These are phyloP conservation scores for Neolamprologus fasciatus DNA, from an alignment of 2,113 vertebrate genomes.

Conservation along the genomic window DNA sequence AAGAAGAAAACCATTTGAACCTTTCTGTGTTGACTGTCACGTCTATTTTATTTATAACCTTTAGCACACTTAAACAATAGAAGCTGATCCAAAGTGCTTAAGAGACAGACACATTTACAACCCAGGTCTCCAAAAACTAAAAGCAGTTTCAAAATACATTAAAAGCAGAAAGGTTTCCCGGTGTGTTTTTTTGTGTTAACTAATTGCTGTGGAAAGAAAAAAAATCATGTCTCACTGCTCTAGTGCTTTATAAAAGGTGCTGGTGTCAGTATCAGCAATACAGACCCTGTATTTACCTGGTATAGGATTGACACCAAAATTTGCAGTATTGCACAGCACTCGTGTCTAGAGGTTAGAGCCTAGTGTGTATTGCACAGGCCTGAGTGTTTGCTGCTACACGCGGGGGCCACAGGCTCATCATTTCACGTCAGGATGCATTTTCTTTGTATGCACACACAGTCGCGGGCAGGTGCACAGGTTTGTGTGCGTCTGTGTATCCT, in stretches of 20 bases:
- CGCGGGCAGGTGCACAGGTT: background rate
- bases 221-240: background rate
- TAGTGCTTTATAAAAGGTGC: background rate
- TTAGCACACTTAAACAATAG: background rate
- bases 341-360: background rate
- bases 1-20: background rate
- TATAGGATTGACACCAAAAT: background rate
- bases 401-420: background rate
- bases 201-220: background rate
- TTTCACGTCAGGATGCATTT: background rate
- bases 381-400: background rate
- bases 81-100: background rate
- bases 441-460: background rate
- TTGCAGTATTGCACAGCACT: background rate
- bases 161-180: background rate
- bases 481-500: background rate
- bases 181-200: background rate
- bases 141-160: background rate
- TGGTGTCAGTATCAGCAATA: background rate
- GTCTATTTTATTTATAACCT: background rate
- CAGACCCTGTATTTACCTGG: background rate
- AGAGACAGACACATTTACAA: background rate
- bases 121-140: background rate
- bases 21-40: background rate
- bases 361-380: background rate